Evolutionary conservation across 2,113 vertebrate genomes (phyloP).

Genomic region (Micromys minutus): DNA sequence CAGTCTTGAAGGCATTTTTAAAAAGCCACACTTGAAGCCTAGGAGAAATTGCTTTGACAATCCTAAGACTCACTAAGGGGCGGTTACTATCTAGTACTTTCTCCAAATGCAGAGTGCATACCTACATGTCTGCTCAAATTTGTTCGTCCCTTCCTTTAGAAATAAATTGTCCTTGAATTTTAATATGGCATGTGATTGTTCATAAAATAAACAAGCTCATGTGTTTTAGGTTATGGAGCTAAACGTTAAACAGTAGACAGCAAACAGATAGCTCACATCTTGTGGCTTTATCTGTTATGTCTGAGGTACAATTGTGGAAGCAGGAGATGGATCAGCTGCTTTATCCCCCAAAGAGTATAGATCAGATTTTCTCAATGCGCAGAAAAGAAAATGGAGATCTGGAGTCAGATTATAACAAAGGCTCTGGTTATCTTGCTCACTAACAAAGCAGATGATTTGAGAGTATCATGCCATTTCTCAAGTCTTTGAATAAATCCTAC

Average conservation of each 20-base stretch:
- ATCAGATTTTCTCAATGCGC: not conserved
- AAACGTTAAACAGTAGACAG: not conserved
- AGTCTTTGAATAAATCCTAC: not conserved
- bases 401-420: conserved; percentile 7
- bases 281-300: not conserved
- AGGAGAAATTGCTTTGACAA: conserved; percentile 41
- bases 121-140: not conserved
- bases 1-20: conserved; percentile 12
- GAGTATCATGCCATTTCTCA: not conserved
- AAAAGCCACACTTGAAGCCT: not conserved
- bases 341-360: not conserved
- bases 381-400: not conserved
- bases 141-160: conserved; percentile 5
- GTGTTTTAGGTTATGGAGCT: not conserved
- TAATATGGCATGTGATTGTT: not conserved
- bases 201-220: not conserved
- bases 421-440: not conserved
- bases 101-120: not conserved
- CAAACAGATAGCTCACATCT: not conserved
- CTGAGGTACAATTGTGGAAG: conserved; percentile 3
- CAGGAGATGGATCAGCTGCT: not conserved
- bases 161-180: conserved; percentile 11
- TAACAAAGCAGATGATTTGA: not conserved
- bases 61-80: not conserved
- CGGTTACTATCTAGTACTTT: not conserved